These are phyloP conservation scores for Thunnus maccoyii DNA, from an alignment of 2,113 vertebrate species.

Conservation along the genomic window DNA sequence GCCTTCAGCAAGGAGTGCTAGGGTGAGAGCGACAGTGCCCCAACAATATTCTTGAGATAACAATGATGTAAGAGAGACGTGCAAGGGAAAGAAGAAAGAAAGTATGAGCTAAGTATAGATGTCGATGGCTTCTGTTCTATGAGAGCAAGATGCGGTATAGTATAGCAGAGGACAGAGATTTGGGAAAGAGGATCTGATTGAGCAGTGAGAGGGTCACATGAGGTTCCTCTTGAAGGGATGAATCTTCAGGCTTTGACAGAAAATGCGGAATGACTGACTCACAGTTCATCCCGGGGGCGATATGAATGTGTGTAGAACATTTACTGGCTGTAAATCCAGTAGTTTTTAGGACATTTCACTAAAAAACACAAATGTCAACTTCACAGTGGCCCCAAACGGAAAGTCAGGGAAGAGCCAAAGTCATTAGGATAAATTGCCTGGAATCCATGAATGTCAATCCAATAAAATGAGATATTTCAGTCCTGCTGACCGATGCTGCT, in stretches of 20 bases:
- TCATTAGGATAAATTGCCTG: too few relatives aligned
- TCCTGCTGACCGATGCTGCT: too few relatives aligned
- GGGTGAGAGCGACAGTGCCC: slow-evolving; percentile 1
- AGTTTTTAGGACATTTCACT: too few relatives aligned
- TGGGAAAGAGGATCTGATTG: slow-evolving; percentile 17
- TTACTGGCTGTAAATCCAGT: too few relatives aligned
- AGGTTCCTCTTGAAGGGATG: slow-evolving; percentile 34
- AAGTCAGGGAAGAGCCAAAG: too few relatives aligned
- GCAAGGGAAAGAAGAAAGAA: background rate
- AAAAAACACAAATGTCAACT: too few relatives aligned
- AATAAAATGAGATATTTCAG: too few relatives aligned
- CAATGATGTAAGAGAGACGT: background rate
- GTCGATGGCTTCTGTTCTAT: slow-evolving; percentile 9
- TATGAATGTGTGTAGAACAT: too few relatives aligned
- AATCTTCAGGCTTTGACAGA: slow-evolving; percentile 25
- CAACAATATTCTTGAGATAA: background rate
- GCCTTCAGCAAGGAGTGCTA: background rate
- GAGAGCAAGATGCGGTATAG: background rate
- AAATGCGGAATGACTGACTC: slow-evolving; percentile 28
- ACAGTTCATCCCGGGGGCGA: too few relatives aligned
- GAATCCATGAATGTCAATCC: too few relatives aligned
- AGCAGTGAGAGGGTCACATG: slow-evolving; percentile 31
- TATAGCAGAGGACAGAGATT: background rate
- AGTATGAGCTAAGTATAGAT: slow-evolving; percentile 4
- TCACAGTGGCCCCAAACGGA: too few relatives aligned